Base-by-base conservation (phyloP, 2,113 vertebrate genomes). In the Brachionichthys hirsutus region DNA sequence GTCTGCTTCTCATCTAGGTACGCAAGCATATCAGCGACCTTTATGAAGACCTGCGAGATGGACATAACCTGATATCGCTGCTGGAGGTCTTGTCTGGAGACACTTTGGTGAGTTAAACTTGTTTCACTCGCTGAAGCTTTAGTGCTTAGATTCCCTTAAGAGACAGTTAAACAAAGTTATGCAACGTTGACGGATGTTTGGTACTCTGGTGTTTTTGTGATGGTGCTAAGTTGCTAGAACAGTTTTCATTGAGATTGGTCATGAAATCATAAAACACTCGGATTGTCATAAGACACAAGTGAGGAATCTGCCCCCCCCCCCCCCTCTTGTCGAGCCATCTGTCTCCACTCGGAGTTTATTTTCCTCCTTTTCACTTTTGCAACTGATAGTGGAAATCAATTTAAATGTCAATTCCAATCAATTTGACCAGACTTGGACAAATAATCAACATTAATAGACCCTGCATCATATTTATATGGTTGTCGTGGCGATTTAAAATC, bases 51-150 rank as follows among this genome's bases (percentile, higher is more conserved):
- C 82, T 99, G 63, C 88, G 95, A 84, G 97, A 99, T 92, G 97
- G 97, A 92, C 97, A 99, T 92, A 98, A 98, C 89, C 90, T 99
- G 90, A 98, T 99, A 80, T 97, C 95, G 0, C 92, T 99, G 80
- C 78, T 99, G 86, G 97, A 99, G 89, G 97, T 98, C 71, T 89
- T 99, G 84, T 99, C 96, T 42, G 97, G 97, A 80, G 95, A 98
- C 73, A 95, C 92, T 87, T 78, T 99, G 95, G 97, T 99, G 88
- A 97, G 95, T 85, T 62, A 17, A 42, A 7, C 6, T 15, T 51
- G 19, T 63, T 42, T 47, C 4, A 30, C 3, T 41, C 38, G 1
- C 43, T 2, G 24, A 6, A 30, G 24, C 3, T 64, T 14, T 24
- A 1, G 9, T 12, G 1, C 0, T 16, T 20, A 13, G 54, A 7